Conservation (phyloP, 1,140 invertebrate species). For the Heliothis subflexa region DNA sequence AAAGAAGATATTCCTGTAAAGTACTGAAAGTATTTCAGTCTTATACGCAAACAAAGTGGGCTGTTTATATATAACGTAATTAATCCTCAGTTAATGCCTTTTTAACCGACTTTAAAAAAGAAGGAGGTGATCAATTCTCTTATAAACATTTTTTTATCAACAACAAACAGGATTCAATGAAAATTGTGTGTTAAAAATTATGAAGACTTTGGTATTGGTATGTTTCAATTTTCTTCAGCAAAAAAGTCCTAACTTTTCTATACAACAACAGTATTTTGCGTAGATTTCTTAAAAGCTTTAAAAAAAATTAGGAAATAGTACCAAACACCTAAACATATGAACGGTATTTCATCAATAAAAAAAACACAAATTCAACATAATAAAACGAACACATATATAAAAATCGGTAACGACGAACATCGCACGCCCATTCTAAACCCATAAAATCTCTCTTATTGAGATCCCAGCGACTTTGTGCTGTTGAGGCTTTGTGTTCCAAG, state of each 20-base stretch:
- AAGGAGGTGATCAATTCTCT: too few relatives aligned
- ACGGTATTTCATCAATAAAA: neutral
- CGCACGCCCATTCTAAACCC: constrained; percentile 38
- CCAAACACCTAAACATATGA: neutral
- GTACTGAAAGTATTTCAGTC: neutral
- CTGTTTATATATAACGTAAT: neutral
- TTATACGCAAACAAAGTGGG: neutral
- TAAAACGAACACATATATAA: constrained; percentile 27
- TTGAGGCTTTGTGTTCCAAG: constrained; percentile 37
- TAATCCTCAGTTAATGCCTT: neutral
- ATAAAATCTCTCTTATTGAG: constrained; percentile 54
- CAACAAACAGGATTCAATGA: neutral
- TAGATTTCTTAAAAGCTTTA: too few relatives aligned
- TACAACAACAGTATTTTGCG: too few relatives aligned
- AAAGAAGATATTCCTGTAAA: neutral
- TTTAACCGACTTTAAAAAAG: too few relatives aligned
- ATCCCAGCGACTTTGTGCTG: constrained; percentile 27
- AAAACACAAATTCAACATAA: neutral
- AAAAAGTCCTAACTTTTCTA: too few relatives aligned
- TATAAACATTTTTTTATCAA: too few relatives aligned
- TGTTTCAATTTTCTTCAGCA: too few relatives aligned
- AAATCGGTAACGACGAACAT: neutral
- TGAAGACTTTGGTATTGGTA: too few relatives aligned
- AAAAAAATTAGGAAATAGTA: too few relatives aligned
- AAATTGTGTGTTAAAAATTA: too few relatives aligned